Evolutionary conservation across 2,888 invertebrate species (phyloP).

Genomic region (Exocentrus adspersus): DNA sequence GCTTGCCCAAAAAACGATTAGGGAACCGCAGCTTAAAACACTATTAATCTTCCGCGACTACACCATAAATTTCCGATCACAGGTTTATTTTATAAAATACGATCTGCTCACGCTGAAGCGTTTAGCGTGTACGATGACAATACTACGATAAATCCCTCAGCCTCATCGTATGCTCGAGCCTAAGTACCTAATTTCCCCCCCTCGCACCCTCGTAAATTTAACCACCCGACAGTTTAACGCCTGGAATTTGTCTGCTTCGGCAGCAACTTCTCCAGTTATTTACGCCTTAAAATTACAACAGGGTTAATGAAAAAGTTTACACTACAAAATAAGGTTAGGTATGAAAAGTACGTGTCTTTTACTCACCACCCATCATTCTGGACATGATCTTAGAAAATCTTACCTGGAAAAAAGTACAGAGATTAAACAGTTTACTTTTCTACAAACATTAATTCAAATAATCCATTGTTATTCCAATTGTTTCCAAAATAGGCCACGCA

Average conservation of each 20-base stretch:
- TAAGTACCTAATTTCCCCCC: no score
- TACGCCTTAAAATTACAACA: no score
- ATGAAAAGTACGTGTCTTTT: not conserved
- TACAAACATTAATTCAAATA: no score
- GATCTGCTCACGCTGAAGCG: not conserved
- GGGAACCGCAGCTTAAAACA: no score
- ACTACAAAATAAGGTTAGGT: not conserved
- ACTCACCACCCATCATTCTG: conserved; percentile 12
- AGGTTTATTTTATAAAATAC: not conserved
- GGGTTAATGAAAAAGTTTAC: no score
- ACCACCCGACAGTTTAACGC: not conserved
- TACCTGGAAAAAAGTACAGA: conserved; percentile 16
- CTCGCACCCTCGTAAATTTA: no score
- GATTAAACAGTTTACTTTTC: no score
- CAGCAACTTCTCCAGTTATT: no score
- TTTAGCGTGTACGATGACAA: not conserved
- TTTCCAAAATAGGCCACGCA: no score
- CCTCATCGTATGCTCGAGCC: conserved; percentile 1
- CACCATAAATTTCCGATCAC: not conserved
- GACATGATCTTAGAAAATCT: conserved; percentile 4
- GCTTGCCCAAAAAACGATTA: no score
- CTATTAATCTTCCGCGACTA: not conserved
- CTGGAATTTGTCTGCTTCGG: not conserved
- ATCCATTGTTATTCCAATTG: no score
- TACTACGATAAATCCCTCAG: conserved; percentile 9